Percentiles rank a stretch among this genome's conserved stretches.
phyloP scores from a whole-genome alignment of 2,888 invertebrate genomes.

The Drosophila kambysellisi region DNA sequence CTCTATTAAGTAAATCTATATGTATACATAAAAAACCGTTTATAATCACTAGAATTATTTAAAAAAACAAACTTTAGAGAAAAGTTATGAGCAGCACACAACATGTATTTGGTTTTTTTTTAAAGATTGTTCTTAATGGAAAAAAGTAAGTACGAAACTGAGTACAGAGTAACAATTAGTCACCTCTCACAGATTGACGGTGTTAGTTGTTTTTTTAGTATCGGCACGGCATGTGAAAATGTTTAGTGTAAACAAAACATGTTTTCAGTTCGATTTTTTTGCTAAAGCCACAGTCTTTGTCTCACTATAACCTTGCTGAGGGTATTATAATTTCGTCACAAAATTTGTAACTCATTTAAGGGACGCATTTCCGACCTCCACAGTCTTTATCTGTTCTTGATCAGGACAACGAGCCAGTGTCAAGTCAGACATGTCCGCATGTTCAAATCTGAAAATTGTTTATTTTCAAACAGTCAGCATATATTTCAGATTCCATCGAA shows the following conservation, averaged over 20 bases:
- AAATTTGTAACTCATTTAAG: constrained; percentile 8
- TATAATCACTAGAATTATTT: too few relatives aligned
- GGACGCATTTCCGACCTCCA: constrained; percentile 4
- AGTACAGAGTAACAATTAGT: constrained; percentile 11
- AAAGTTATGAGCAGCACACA: background rate
- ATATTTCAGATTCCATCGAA: background rate
- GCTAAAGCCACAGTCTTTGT: constrained; percentile 58
- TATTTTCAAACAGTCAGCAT: background rate
- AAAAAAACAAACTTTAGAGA: background rate
- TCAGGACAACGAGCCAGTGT: background rate
- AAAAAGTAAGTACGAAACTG: background rate
- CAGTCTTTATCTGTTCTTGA: constrained; percentile 3
- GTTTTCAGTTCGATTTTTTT: constrained; percentile 32
- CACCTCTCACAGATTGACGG: background rate
- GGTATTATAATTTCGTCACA: constrained; percentile 20
- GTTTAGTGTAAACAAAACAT: constrained; percentile 62
- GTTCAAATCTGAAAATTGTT: background rate
- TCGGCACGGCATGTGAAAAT: constrained; percentile 58
- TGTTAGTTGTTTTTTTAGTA: constrained; percentile 13
- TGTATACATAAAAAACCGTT: background rate
- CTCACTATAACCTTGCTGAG: constrained; percentile 22
- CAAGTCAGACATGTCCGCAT: background rate
- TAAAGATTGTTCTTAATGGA: background rate
- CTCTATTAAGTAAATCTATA: background rate
- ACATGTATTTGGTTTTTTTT: background rate